Conservation (phyloP, 1,140 invertebrate species). For the Drosophila quadrilineata region DNA sequence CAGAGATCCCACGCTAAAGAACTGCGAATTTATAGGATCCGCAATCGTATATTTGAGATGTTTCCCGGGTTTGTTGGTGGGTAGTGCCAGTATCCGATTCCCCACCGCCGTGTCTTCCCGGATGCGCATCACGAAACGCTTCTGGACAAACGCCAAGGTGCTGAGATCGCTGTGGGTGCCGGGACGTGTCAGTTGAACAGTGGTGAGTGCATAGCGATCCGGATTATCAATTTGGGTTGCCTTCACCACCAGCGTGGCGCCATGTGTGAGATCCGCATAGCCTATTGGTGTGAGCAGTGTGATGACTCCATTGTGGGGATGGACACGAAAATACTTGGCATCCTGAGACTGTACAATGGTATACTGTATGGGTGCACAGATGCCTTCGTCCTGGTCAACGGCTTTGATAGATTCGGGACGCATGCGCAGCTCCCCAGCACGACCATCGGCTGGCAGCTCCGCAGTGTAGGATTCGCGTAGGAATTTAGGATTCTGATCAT, state of each 20-base stretch:
- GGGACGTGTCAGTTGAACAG: slow-evolving; percentile 85
- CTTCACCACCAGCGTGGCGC: slow-evolving; percentile 88
- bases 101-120: slow-evolving; percentile 89
- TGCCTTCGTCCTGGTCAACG: slow-evolving; percentile 88
- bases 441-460: slow-evolving; percentile 83
- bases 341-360: slow-evolving; percentile 82
- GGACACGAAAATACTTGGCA: slow-evolving; percentile 81
- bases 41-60: slow-evolving; percentile 79
- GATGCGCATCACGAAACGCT: slow-evolving; percentile 87
- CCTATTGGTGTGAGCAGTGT: slow-evolving; percentile 84
- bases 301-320: slow-evolving; percentile 85
- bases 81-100: slow-evolving; percentile 85
- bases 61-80: slow-evolving; percentile 85
- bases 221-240: slow-evolving; percentile 93
- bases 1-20: slow-evolving; percentile 86
- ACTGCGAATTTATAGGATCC: slow-evolving; percentile 73
- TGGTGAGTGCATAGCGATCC: slow-evolving; percentile 92
- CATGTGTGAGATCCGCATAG: slow-evolving; percentile 85
- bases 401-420: slow-evolving; percentile 85
- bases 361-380: slow-evolving; percentile 87
- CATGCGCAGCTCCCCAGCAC: slow-evolving; percentile 81
- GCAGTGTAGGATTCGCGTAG: slow-evolving; percentile 89
- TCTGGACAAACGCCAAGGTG: slow-evolving; percentile 86
- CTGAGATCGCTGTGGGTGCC: slow-evolving; percentile 81
- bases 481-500: slow-evolving; percentile 95